These are phyloP conservation scores for Clepsis dumicolana DNA, from an alignment of 2,888 invertebrate genomes.

Conservation along the genomic window DNA sequence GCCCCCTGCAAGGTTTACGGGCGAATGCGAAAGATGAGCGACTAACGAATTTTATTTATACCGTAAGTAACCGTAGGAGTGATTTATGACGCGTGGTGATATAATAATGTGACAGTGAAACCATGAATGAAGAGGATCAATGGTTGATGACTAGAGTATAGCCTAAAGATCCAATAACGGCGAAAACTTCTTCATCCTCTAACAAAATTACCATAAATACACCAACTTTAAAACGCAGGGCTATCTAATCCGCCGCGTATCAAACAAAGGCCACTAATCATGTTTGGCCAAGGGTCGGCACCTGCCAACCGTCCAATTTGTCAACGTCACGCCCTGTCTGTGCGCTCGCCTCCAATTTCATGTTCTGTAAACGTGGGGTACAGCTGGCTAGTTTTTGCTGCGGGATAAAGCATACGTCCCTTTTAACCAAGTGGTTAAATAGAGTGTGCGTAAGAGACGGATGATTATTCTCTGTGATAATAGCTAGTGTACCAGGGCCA, in stretches of 20 bases:
- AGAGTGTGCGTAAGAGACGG: neutral
- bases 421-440: neutral
- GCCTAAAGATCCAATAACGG: too few species aligned
- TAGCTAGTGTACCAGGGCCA: too few species aligned
- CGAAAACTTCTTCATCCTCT: neutral
- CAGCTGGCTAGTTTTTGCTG: neutral
- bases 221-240: constrained; percentile 2
- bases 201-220: neutral
- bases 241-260: constrained; percentile 29
- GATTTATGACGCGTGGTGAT: too few species aligned
- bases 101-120: too few species aligned
- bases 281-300: constrained; percentile 55
- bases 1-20: too few species aligned
- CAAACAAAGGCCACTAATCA: constrained; percentile 49
- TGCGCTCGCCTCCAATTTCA: constrained; percentile 33
- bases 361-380: constrained; percentile 10
- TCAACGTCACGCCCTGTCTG: constrained; percentile 48
- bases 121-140: too few species aligned
- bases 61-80: too few species aligned
- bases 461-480: neutral
- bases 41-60: too few species aligned
- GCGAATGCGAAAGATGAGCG: too few species aligned
- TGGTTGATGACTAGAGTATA: neutral
- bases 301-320: constrained; percentile 54
- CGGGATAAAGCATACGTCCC: neutral